These are phyloP conservation scores for Drosophila hawaiiensis DNA, from an alignment of 2,888 invertebrate genomes.

Conservation along the genomic window DNA sequence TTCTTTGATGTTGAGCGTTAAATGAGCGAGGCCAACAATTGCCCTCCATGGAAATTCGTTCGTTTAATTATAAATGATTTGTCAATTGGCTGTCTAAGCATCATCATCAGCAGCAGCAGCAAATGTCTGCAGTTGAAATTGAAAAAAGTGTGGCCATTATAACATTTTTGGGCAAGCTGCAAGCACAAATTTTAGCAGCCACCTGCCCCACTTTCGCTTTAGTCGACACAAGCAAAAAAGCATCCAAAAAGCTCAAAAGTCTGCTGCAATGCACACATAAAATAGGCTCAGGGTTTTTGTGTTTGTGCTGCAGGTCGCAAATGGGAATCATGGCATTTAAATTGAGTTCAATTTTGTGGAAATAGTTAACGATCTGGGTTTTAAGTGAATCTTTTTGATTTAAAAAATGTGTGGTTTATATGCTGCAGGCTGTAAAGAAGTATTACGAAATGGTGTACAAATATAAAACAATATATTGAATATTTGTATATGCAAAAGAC, in stretches of 20 bases:
- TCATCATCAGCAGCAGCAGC: not conserved
- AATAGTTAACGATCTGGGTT: not conserved
- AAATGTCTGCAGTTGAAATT: not conserved
- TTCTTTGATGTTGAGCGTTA: not conserved
- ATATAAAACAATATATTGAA: not conserved
- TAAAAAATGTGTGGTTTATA: not conserved
- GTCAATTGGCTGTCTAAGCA: conserved; percentile 53
- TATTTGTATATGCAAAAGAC: not conserved
- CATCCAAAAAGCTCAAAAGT: not conserved
- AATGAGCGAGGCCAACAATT: conserved; percentile 2
- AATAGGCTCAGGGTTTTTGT: not conserved
- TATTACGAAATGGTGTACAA: not conserved
- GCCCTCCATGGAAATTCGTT: conserved; percentile 25
- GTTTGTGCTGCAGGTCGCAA: not conserved
- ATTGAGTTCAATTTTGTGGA: not conserved
- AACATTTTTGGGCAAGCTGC: not conserved
- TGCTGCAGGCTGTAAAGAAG: not conserved
- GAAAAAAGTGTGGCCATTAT: not conserved
- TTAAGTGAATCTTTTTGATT: not conserved
- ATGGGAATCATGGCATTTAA: not conserved
- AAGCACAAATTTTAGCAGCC: not conserved
- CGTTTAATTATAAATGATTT: conserved; percentile 62
- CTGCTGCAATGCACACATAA: not conserved
- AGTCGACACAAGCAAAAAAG: not conserved
- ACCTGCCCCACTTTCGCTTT: not conserved